Evolutionary conservation across 2,888 invertebrate genomes (phyloP), one percentile per base, ranked within the genome.

Genomic region (Rotaria magnacalcarata): DNA sequence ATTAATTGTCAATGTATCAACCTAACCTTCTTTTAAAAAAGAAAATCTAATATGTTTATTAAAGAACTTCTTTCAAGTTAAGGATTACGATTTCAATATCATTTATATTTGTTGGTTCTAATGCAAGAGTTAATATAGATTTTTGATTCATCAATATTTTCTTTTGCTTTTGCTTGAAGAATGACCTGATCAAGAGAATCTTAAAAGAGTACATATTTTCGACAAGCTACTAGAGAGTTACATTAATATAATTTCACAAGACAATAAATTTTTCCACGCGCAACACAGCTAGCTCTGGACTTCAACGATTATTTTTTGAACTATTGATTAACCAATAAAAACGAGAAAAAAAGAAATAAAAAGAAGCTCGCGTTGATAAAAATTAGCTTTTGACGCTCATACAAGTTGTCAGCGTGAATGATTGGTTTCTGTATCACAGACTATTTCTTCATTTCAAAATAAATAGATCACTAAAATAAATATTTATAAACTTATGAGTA

Each of bases 331-430:
- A 21, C 5, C 47, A 8, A 47, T 4, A 47, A 85, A 24, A 84
- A 5, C 6, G 27, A 24, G 54, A 54, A 47, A 54, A 21, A 3
- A 16, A 7, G 14, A 41, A 16, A 14, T 87, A 50, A n/a, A 52
- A 7, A 58, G 86, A 88, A 91, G 85, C 92, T 89, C 90, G 91
- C 97, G 93, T 91, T 97, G 97, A 52, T 93, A 94, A 89, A 96
- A 96, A 91, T 95, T 96, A 0, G 94, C 94, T 89, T 95, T 94
- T 0, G 96, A 94, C 0, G 96, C 95, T 97, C 97, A 97, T 87
- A 93, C 92, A 88, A 96, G 90, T 89, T 94, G 93, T 84, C 97
- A 92, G 84, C 94, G 93, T 41, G 94, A 93, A 90, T 94, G 95
- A 92, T 95, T 95, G 0, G 96, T 95, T 0, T 92, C 91, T 1